phyloP scores from a whole-genome alignment of 2,113 vertebrate species.

The Bos indicus region DNA sequence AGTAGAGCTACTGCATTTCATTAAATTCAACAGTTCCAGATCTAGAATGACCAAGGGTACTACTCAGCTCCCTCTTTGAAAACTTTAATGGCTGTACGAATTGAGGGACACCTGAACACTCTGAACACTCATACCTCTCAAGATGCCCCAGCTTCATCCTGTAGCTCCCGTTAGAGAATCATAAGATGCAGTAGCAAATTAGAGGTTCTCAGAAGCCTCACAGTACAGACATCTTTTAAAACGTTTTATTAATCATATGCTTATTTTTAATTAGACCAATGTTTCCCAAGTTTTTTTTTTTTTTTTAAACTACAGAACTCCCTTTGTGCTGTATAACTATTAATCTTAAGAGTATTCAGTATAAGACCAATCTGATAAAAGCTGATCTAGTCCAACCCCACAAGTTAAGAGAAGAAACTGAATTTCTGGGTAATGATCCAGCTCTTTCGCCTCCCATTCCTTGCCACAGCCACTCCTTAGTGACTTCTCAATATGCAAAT shows the following conservation, averaged over 20 bases:
- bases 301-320: not conserved
- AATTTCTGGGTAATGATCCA: not conserved
- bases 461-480: not conserved
- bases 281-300: not conserved
- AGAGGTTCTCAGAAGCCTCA: not conserved
- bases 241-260: not conserved
- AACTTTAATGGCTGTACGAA: not conserved
- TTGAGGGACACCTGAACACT: not conserved
- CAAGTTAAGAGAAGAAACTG: not conserved
- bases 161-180: not conserved
- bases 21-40: not conserved
- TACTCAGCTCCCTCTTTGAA: not conserved
- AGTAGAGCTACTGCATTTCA: not conserved
- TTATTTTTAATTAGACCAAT: constrained; percentile 14
- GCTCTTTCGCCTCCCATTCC: not conserved
- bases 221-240: not conserved
- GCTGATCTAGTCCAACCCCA: not conserved
- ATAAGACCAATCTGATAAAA: not conserved
- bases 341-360: not conserved
- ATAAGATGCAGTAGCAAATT: not conserved
- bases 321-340: not conserved
- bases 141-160: not conserved
- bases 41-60: not conserved
- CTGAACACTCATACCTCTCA: not conserved
- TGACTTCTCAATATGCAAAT: not conserved